Percentiles rank a stretch among this genome's conserved stretches.
phyloP scores from a whole-genome alignment of 2,113 vertebrate genomes.

The Saccopteryx bilineata region DNA sequence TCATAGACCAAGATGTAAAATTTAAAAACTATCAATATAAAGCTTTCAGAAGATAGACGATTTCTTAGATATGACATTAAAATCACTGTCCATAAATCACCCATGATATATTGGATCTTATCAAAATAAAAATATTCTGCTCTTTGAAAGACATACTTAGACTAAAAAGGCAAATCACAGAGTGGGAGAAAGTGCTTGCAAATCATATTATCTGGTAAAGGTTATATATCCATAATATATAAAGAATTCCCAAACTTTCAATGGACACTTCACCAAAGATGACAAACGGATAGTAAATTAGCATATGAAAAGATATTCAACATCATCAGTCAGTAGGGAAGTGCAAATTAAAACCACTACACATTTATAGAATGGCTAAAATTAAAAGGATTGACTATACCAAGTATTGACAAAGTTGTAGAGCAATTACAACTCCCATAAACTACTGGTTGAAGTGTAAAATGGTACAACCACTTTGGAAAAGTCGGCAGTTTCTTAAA shows the following conservation, averaged over 20 bases:
- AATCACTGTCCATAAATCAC: slow-evolving; percentile 33
- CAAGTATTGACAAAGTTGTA: not conserved
- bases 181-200: not conserved
- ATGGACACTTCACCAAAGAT: not conserved
- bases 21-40: slow-evolving; percentile 35
- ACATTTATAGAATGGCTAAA: slow-evolving; percentile 38
- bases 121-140: slow-evolving; percentile 54
- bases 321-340: not conserved
- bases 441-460: not conserved
- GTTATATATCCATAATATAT: not conserved
- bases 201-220: slow-evolving; percentile 27
- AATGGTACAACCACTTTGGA: not conserved
- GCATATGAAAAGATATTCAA: not conserved
- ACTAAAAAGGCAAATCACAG: slow-evolving; percentile 51
- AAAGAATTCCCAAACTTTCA: slow-evolving; percentile 30
- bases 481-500: slow-evolving; percentile 31
- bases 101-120: slow-evolving; percentile 26
- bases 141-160: slow-evolving; percentile 37
- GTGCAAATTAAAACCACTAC: slow-evolving; percentile 24
- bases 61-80: slow-evolving; percentile 21
- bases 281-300: not conserved
- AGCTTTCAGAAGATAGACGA: slow-evolving; percentile 34
- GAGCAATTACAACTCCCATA: not conserved
- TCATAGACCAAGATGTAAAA: slow-evolving; percentile 27
- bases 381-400: not conserved